These are phyloP conservation scores for Rhinolophus ferrumequinum DNA, from an alignment of 2,113 vertebrate species.

Conservation along the genomic window DNA sequence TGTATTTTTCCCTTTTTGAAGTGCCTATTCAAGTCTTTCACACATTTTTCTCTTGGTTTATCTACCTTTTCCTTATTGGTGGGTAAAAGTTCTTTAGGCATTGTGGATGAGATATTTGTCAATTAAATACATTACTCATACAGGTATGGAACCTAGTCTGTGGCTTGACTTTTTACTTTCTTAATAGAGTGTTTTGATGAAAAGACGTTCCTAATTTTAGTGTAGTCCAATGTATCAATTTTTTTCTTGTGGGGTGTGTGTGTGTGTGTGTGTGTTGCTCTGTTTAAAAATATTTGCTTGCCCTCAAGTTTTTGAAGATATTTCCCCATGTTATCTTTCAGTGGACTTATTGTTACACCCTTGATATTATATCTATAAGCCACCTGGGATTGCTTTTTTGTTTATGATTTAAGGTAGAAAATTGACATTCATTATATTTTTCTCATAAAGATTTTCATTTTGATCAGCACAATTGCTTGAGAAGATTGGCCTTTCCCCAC, in stretches of 20 bases:
- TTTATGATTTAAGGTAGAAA: background rate
- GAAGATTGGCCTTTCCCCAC: background rate
- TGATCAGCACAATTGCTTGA: background rate
- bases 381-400: background rate
- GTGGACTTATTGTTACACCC: background rate
- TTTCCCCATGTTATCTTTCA: background rate
- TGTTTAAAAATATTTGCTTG: constrained; percentile 21
- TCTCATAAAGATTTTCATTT: background rate
- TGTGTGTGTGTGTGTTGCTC: background rate
- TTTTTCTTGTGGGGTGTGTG: background rate
- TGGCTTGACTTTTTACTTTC: background rate
- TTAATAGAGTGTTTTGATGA: background rate
- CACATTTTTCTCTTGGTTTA: background rate
- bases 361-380: background rate
- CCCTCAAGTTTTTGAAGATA: background rate
- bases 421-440: background rate
- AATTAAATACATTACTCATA: background rate
- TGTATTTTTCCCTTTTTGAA: background rate
- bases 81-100: background rate
- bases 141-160: background rate
- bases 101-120: background rate
- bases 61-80: background rate
- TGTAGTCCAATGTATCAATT: background rate
- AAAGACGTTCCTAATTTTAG: background rate
- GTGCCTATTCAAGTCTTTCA: background rate